Conservation (phyloP, 2,888 invertebrate species). For the Lysandra coridon region DNA sequence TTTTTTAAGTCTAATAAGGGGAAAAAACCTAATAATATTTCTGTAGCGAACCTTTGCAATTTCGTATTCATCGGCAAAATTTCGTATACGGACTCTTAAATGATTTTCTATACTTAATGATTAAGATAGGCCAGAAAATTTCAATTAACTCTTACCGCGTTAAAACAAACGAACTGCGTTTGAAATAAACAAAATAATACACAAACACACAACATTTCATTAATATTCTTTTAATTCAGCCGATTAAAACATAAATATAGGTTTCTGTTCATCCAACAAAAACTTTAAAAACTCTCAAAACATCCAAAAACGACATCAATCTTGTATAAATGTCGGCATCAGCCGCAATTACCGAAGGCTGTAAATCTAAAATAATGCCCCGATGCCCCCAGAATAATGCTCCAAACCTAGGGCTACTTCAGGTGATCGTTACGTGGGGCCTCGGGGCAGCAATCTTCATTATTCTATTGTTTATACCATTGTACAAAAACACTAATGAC, state of each 20-base stretch:
- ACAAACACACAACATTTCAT: background rate
- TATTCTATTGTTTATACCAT: conserved; percentile 49
- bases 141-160: too few relatives aligned
- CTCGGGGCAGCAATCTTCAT: conserved; percentile 72
- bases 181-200: background rate
- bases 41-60: too few relatives aligned
- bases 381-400: conserved; percentile 55
- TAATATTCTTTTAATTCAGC: background rate
- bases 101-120: too few relatives aligned
- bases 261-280: background rate
- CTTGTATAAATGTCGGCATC: conserved; percentile 57
- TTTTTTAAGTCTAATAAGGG: too few relatives aligned
- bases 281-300: conserved; percentile 18
- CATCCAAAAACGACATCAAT: conserved; percentile 58
- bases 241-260: conserved; percentile 20
- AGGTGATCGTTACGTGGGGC: conserved; percentile 73
- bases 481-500: conserved; percentile 31
- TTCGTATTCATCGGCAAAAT: too few relatives aligned
- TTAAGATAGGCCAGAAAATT: too few relatives aligned
- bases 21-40: too few relatives aligned
- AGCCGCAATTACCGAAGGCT: conserved; percentile 65
- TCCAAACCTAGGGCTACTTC: conserved; percentile 69
- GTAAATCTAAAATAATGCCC: conserved; percentile 62
- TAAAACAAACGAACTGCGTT: background rate
- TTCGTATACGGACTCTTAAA: too few relatives aligned